Percentiles rank a stretch among this genome's conserved stretches.
phyloP scores from a whole-genome alignment of 1,140 invertebrate species.

The Ceratitis capitata region DNA sequence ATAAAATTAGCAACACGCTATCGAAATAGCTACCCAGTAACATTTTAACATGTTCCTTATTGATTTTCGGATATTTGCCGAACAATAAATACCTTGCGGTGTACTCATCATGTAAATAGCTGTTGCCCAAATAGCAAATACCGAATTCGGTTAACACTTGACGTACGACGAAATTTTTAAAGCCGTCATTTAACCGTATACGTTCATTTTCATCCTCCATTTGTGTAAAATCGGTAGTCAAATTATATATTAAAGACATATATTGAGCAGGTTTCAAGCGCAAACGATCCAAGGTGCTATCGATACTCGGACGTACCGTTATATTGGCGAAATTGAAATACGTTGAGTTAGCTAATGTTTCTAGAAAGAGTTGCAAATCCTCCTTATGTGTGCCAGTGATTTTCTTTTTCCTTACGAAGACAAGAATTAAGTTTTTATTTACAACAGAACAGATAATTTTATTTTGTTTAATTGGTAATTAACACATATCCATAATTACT shows the following conservation, averaged over 20 bases:
- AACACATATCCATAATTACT: slow-evolving; percentile 35
- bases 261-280: slow-evolving; percentile 53
- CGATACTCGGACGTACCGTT: slow-evolving; percentile 48
- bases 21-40: slow-evolving; percentile 48
- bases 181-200: slow-evolving; percentile 50
- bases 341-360: slow-evolving; percentile 60
- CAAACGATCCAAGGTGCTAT: slow-evolving; percentile 46
- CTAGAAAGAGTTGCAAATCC: slow-evolving; percentile 54
- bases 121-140: slow-evolving; percentile 58
- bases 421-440: too few species aligned
- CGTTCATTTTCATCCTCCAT: slow-evolving; percentile 45
- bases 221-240: slow-evolving; percentile 51
- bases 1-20: slow-evolving; percentile 45
- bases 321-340: slow-evolving; percentile 61
- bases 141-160: slow-evolving; percentile 62
- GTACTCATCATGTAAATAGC: slow-evolving; percentile 49
- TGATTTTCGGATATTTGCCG: slow-evolving; percentile 49
- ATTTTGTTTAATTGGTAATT: not conserved
- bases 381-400: not conserved
- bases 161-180: slow-evolving; percentile 46
- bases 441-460: not conserved
- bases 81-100: slow-evolving; percentile 53
- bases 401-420: slow-evolving; percentile 4
- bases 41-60: not conserved
- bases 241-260: slow-evolving; percentile 60